A percentile compares a stretch with the other conserved stretches of the same genome.
phyloP scores from a whole-genome alignment of 2,113 vertebrate species.

The Ranitomeya variabilis region DNA sequence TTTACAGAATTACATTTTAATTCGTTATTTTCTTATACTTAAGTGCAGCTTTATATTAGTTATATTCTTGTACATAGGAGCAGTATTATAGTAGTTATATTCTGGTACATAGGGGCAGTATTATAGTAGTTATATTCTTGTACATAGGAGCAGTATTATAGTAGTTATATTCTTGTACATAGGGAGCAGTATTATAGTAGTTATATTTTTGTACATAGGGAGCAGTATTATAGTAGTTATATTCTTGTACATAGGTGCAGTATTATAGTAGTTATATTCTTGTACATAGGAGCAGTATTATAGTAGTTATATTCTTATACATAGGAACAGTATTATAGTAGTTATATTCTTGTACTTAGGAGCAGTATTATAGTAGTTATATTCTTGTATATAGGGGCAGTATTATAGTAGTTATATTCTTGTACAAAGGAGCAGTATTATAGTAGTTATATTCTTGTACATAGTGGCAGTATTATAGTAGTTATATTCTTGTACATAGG shows the following conservation, averaged over 20 bases:
- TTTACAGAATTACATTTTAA: background rate
- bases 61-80: background rate
- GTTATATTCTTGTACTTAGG: background rate
- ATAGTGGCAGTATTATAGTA: too few relatives aligned
- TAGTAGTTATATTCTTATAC: slow-evolving; percentile 7
- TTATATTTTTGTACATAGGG: background rate
- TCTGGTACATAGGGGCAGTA: background rate
- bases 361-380: too few relatives aligned
- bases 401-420: too few relatives aligned
- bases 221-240: background rate
- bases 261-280: slow-evolving; percentile 14
- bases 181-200: slow-evolving; percentile 7
- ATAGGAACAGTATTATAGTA: slow-evolving; percentile 14
- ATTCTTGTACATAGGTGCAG: slow-evolving; percentile 1
- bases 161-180: background rate
- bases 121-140: slow-evolving; percentile 15
- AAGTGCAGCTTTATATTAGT: background rate
- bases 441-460: too few relatives aligned
- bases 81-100: slow-evolving; percentile 4
- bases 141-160: background rate
- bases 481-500: too few relatives aligned
- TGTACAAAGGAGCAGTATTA: too few relatives aligned
- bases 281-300: slow-evolving; percentile 8
- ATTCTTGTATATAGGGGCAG: too few relatives aligned
- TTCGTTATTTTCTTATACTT: background rate